Evolutionary conservation across 1,140 invertebrate genomes (phyloP), one percentile per base, ranked within the genome.

Genomic region (Mesaphorura yosii): DNA sequence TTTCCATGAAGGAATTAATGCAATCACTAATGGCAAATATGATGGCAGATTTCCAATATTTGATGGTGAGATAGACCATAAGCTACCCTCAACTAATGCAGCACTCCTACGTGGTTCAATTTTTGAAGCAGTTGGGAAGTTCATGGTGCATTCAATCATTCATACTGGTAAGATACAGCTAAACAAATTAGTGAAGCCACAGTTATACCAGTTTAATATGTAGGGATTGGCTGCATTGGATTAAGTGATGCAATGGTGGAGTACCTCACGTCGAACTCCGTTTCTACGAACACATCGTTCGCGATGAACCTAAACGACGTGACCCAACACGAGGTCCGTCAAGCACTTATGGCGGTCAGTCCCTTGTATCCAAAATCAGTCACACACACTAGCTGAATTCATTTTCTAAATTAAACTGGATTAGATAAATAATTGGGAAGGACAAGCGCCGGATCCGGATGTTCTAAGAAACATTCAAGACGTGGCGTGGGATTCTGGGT

Each of bases 101-200:
- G 4, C 19, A 6, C 22, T 48, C 4, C 25, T 29, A 3, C 25
- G 46, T 20, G 4, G 4, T 6, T 10, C 27, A 29, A 34, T 48
- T 34, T 48, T 48, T 48, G 6, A 6, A 14, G 5, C 22, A 28
- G 19, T 48, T 31, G 46, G 46, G 37, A 48, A 48, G 20, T 31
- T 48, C 12, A 10, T 48, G 4, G 5, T 3, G 3, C 28, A 48
- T 31, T 28, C n/a, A 6, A 23, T 31, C 19, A 48, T 31, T 15
- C 46, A 48, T 34, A 29, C n/a, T n/a, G n/a, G n/a, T n/a, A n/a
- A n/a, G n/a, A n/a, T n/a, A n/a, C n/a, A n/a, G n/a, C n/a, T n/a
- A n/a, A n/a, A n/a, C n/a, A n/a, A n/a, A n/a, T n/a, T n/a, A n/a
- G n/a, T n/a, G n/a, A n/a, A n/a, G n/a, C n/a, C n/a, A n/a, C n/a